Percentiles rank a stretch among this genome's conserved stretches.
Conservation (phyloP, 2,113 vertebrate species). For the Bubo bubo region DNA sequence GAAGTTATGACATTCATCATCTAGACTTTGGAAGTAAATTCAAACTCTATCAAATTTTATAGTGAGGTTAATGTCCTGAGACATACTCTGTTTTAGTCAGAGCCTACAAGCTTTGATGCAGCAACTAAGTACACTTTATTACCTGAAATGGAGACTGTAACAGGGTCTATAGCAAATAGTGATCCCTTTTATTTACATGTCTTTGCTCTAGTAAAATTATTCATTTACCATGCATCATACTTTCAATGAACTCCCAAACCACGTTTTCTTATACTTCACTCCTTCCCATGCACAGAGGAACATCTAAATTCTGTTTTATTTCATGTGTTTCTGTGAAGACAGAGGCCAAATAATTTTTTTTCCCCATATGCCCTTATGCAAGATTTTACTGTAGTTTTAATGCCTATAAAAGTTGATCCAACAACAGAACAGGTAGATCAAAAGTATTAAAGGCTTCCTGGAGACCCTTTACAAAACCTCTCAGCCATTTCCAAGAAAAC, state of each 20-base stretch:
- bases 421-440: background rate
- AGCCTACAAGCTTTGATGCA: background rate
- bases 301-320: background rate
- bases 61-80: accelerated
- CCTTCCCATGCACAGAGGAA: background rate
- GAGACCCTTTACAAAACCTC: background rate
- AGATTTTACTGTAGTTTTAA: background rate
- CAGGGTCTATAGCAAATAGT: background rate
- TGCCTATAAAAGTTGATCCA: background rate
- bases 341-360: background rate
- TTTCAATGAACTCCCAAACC: background rate
- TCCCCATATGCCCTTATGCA: background rate
- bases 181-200: background rate
- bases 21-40: background rate
- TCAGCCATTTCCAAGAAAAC: background rate
- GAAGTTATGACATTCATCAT: background rate
- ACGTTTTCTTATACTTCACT: background rate
- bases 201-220: background rate
- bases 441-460: background rate
- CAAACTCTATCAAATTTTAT: background rate
- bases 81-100: background rate
- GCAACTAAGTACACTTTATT: background rate
- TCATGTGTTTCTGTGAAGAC: background rate
- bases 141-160: background rate
- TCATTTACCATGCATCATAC: background rate